Evolutionary conservation across 1,140 invertebrate genomes (phyloP).

Genomic region (Drosophila willistoni): DNA sequence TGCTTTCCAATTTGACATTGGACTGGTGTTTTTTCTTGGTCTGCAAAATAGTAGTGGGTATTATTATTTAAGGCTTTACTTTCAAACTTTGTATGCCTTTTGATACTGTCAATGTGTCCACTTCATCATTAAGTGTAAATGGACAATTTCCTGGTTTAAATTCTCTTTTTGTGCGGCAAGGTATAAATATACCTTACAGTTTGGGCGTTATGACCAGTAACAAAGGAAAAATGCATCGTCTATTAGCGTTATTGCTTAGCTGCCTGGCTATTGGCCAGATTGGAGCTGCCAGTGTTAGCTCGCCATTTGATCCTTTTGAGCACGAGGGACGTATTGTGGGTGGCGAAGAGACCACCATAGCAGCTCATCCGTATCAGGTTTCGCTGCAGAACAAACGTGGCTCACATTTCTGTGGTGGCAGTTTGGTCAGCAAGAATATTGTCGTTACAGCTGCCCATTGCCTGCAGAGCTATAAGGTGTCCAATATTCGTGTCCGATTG

Average conservation of each 20-base stretch:
- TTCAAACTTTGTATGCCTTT: neutral
- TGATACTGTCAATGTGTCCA: conserved; percentile 2
- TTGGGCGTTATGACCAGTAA: neutral
- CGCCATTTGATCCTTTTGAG: neutral
- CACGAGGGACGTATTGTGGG: conserved; percentile 60
- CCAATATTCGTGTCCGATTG: conserved; percentile 53
- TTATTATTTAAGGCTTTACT: neutral
- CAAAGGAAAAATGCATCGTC: neutral
- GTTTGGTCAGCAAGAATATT: conserved; percentile 83
- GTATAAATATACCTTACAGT: neutral
- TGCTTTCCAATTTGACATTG: neutral
- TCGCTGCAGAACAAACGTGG: conserved; percentile 60
- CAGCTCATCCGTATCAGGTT: conserved; percentile 63
- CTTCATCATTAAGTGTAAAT: neutral
- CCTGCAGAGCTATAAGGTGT: conserved; percentile 50
- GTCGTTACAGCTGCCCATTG: conserved; percentile 87
- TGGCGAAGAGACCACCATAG: conserved; percentile 53
- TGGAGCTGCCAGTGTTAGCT: neutral
- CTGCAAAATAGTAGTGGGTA: neutral
- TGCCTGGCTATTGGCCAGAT: neutral
- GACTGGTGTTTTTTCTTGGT: neutral
- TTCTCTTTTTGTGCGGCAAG: neutral
- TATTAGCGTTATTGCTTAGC: neutral
- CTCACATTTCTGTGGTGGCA: conserved; percentile 85
- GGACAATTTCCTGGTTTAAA: neutral